Conservation (phyloP, 2,797 vertebrate species). For the Myotis findleyi region DNA sequence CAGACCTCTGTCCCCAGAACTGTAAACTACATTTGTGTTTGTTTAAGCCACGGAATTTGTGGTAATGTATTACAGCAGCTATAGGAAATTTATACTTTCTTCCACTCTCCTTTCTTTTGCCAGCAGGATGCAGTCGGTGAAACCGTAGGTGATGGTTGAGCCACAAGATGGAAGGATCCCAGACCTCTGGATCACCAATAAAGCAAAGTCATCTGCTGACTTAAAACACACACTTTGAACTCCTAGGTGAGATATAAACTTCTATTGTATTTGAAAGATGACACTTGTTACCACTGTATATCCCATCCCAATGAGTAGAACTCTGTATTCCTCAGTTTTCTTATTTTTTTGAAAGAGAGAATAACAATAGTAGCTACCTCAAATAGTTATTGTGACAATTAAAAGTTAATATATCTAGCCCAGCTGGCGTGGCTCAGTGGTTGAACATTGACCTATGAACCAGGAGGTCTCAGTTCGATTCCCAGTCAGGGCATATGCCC, state of each 20-base stretch:
- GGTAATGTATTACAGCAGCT: not conserved
- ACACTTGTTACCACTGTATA: not conserved
- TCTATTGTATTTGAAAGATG: not conserved
- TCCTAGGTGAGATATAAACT: not conserved
- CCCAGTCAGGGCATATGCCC: not conserved
- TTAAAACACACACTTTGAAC: not conserved
- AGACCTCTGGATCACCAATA: not conserved
- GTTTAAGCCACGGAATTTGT: not conserved
- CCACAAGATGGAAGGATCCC: not conserved
- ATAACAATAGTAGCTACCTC: not conserved
- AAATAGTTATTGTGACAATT: conserved; percentile 12
- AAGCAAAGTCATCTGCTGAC: not conserved
- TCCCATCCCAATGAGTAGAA: not conserved
- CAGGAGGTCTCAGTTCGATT: not conserved
- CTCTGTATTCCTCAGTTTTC: not conserved
- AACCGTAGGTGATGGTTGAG: not conserved
- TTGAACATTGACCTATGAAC: not conserved
- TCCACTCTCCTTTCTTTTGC: not conserved
- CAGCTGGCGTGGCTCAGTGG: not conserved
- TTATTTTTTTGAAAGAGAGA: not conserved
- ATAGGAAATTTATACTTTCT: not conserved
- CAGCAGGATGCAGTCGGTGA: not conserved
- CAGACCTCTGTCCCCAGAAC: not conserved
- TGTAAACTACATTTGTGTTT: not conserved
- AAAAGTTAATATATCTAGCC: not conserved